Base-by-base conservation (phyloP, 2,113 vertebrate species). In the Copsychus sechellarum region DNA sequence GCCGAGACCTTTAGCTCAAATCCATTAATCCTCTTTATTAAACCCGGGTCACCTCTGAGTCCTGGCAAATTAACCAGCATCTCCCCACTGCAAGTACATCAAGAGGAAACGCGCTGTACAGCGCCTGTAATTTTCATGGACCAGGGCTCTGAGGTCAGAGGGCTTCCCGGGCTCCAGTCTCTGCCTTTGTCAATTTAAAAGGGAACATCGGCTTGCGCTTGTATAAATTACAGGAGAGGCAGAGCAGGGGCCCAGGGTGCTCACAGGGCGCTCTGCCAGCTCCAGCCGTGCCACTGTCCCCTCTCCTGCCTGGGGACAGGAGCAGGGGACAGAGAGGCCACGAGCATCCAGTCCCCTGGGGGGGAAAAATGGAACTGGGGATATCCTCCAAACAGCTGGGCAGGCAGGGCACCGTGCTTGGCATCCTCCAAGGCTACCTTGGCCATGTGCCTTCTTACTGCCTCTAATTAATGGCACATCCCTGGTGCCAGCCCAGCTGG, bases 21-120 rank as follows among this genome's bases (percentile, higher is more conserved):
- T 98, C 98, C 98, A 98, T 98, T 98, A 98, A 98, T 98, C 98
- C 98, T 98, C 98, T 98, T 98, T 98, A 98, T 98, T 98, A 98
- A 98, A 98, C 98, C 90, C 93, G 6, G 97, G 98, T 98, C 97
- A 98, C 98, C 98, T 98, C 97, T 88, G 96, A 98, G 97, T 97
- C 97, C 95, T 97, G 93, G 97, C 97, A 98, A 98, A 98, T 98
- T 98, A 98, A 98, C 97, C 97, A 95, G 96, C 97, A 79, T 97
- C 97, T 98, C 96, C 95, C 97, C 95, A 97, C 93, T 86, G 94
- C 97, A 96, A 98, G 97, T 95, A 93, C 97, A 98, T 98, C 96
- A 96, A 97, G 97, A 97, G 96, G 81, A 91, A 96, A 90, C 6
- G 26, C 51, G 29, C 94, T 92, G 94, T 85, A 88, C 90, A 79